Evolutionary conservation across 1,140 invertebrate species (phyloP), one percentile per base, ranked within the genome.

Genomic region (Acarapis woodi): DNA sequence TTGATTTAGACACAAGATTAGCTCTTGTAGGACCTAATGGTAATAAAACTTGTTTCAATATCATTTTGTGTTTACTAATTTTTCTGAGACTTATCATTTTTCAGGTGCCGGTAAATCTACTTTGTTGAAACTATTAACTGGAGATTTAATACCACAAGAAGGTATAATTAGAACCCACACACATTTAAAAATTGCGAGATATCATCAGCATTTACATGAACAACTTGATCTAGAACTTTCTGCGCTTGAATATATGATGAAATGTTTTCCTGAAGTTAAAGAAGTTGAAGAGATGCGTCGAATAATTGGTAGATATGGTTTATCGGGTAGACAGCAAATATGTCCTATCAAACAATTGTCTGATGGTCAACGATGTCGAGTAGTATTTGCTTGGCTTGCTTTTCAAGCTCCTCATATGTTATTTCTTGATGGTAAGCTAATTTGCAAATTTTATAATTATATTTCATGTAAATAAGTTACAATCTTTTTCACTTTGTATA

Each of bases 1-100:
- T 99, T 49, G 93, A 99, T 65, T 60, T 99, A 35, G 90, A 99
- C 53, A 94, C 88, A 0, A 62, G 90, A 52, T 58, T 99, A 16
- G 93, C 90, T 24, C 60, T 99, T n/a, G 93, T 97, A 0, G 90
- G 56, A n/a, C 90, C 90, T 3, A 99, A 97, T 57, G 90, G 90
- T n/a, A n/a, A n/a, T n/a, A n/a, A n/a, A n/a, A n/a, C n/a, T n/a
- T n/a, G n/a, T n/a, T n/a, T 46, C n/a, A n/a, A n/a, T n/a, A n/a
- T n/a, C n/a, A n/a, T n/a, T n/a, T n/a, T n/a, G n/a, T n/a, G n/a
- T n/a, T n/a, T n/a, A n/a, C n/a, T n/a, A n/a, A n/a, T n/a, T n/a
- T n/a, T n/a, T n/a, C n/a, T n/a, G n/a, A n/a, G n/a, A n/a, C n/a
- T n/a, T n/a, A n/a, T n/a, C n/a, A n/a, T n/a, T n/a, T n/a, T n/a